A percentile compares a stretch with the other conserved stretches of the same genome.
phyloP scores from a whole-genome alignment of 2,888 invertebrate species.

The Xanthorhoe spadicearia region DNA sequence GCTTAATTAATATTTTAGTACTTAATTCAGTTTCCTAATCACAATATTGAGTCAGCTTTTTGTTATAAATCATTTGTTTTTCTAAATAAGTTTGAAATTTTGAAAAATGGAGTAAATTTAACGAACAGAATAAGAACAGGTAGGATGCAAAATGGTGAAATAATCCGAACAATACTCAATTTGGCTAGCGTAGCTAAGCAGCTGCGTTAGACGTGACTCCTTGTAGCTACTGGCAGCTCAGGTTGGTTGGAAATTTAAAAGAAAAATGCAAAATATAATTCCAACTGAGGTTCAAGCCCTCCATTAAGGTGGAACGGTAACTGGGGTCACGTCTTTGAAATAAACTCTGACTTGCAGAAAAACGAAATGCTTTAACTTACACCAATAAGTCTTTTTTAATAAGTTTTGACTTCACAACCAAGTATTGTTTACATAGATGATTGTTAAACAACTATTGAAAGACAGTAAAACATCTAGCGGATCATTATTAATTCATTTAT shows the following conservation, averaged over 20 bases:
- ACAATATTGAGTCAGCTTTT: background rate
- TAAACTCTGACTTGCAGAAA: slow-evolving; percentile 28
- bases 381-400: background rate
- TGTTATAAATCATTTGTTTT: background rate
- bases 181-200: slow-evolving; percentile 59
- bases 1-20: background rate
- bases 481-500: too few relatives aligned
- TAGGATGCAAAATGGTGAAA: slow-evolving; percentile 47
- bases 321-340: slow-evolving; percentile 54
- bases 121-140: slow-evolving; percentile 39
- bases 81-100: background rate
- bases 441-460: background rate
- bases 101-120: slow-evolving; percentile 30
- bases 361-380: background rate
- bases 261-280: slow-evolving; percentile 43
- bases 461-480: too few relatives aligned
- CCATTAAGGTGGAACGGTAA: slow-evolving; percentile 52
- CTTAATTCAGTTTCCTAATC: background rate
- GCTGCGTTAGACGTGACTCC: slow-evolving; percentile 64
- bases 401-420: background rate
- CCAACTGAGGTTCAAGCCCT: slow-evolving; percentile 40
- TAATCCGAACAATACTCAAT: slow-evolving; percentile 60
- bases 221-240: slow-evolving; percentile 49
- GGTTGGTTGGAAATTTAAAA: slow-evolving; percentile 57
- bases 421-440: background rate